A percentile compares a stretch with the other conserved stretches of the same genome.
phyloP scores from a whole-genome alignment of 2,113 vertebrate genomes.

The Paramisgurnus dabryanus region DNA sequence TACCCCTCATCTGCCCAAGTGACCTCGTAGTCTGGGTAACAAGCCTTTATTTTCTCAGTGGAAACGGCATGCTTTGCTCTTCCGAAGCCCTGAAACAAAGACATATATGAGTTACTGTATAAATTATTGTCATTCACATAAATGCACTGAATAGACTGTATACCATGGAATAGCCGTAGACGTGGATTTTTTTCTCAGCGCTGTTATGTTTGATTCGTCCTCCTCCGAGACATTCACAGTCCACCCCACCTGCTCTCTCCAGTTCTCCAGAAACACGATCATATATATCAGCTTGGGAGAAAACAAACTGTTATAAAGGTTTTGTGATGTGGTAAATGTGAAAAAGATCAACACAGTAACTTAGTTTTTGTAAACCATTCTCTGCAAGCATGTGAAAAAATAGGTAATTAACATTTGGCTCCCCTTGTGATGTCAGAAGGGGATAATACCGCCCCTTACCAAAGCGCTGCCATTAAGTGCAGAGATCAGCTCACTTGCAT shows the following conservation, averaged over 20 bases:
- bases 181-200: constrained; percentile 83
- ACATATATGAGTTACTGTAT: not conserved
- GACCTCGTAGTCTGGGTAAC: constrained; percentile 86
- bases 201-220: constrained; percentile 84
- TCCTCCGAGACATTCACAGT: constrained; percentile 89
- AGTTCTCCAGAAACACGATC: constrained; percentile 82
- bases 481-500: too few relatives aligned
- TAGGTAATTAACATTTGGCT: too few relatives aligned
- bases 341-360: too few relatives aligned
- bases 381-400: too few relatives aligned
- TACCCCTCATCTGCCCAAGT: constrained; percentile 95
- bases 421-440: too few relatives aligned
- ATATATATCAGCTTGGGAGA: constrained; percentile 83
- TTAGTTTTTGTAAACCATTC: too few relatives aligned
- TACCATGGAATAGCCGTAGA: constrained; percentile 94
- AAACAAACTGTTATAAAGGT: not conserved
- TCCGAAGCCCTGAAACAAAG: constrained; percentile 84
- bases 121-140: not conserved
- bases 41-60: constrained; percentile 84
- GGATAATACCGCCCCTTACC: too few relatives aligned
- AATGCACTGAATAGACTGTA: not conserved
- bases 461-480: too few relatives aligned
- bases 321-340: not conserved
- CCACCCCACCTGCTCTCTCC: constrained; percentile 72
- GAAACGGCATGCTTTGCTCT: constrained; percentile 84